phyloP scores from a whole-genome alignment of 2,888 invertebrate genomes.

The Venusia cambrica region DNA sequence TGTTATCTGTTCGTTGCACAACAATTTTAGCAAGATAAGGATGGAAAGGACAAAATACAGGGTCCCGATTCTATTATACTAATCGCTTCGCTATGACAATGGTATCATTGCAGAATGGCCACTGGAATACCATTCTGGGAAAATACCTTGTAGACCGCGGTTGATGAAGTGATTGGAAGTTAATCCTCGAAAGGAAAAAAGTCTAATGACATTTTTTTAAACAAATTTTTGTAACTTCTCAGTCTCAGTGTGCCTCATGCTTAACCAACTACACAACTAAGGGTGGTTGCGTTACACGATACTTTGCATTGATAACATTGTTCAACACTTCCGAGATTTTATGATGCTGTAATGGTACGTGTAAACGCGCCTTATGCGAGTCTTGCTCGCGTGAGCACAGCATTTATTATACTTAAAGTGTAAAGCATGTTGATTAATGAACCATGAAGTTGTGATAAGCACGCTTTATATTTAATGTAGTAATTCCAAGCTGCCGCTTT shows the following conservation, averaged over 20 bases:
- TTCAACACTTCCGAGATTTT: slow-evolving; percentile 63
- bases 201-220: too few relatives aligned
- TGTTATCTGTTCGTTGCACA: too few relatives aligned
- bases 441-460: slow-evolving; percentile 29
- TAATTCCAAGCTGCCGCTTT: not conserved
- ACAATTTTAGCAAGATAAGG: too few relatives aligned
- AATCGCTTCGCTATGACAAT: too few relatives aligned
- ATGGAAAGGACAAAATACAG: too few relatives aligned
- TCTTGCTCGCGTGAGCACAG: slow-evolving; percentile 26
- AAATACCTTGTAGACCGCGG: too few relatives aligned
- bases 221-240: too few relatives aligned
- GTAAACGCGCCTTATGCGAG: slow-evolving; percentile 31
- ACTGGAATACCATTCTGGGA: too few relatives aligned
- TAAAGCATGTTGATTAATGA: slow-evolving; percentile 29
- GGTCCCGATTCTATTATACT: too few relatives aligned
- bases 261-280: slow-evolving; percentile 42
- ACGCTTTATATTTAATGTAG: slow-evolving; percentile 19
- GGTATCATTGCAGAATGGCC: too few relatives aligned
- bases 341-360: slow-evolving; percentile 53
- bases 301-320: slow-evolving; percentile 71
- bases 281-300: slow-evolving; percentile 56
- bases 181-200: too few relatives aligned
- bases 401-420: slow-evolving; percentile 29
- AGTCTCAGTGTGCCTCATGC: slow-evolving; percentile 35
- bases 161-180: too few relatives aligned